These are phyloP conservation scores for Chelidonichthys spinosus DNA, from an alignment of 2,797 vertebrate genomes.

Conservation along the genomic window DNA sequence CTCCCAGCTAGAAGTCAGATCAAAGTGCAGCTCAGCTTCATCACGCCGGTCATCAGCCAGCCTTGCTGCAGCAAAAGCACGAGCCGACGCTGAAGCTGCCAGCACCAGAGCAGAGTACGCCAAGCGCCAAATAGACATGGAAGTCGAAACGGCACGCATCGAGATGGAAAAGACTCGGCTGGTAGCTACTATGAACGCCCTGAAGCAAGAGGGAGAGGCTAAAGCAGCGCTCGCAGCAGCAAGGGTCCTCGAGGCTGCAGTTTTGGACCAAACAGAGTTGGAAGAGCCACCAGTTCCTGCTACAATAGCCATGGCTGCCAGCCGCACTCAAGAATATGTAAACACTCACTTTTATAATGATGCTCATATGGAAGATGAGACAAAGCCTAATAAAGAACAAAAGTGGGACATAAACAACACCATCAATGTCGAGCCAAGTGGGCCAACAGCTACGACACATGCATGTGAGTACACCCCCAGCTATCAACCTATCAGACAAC, in stretches of 20 bases:
- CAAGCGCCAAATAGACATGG: slow-evolving; percentile 10
- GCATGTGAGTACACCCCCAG: too few relatives aligned
- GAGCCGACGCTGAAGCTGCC: slow-evolving; percentile 6
- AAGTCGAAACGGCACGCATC: slow-evolving; percentile 9
- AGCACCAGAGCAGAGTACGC: slow-evolving; percentile 5
- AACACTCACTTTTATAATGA: slow-evolving; percentile 4
- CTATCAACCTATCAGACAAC: too few relatives aligned
- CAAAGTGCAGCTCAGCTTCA: not conserved
- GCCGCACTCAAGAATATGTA: slow-evolving; percentile 10
- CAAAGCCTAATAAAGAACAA: too few relatives aligned
- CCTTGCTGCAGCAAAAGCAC: slow-evolving; percentile 6
- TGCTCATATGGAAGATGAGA: not conserved
- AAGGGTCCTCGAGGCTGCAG: slow-evolving; percentile 6
- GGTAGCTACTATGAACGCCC: slow-evolving; percentile 3
- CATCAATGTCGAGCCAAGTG: too few relatives aligned
- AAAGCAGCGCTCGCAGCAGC: slow-evolving; percentile 5
- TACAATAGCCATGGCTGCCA: not conserved
- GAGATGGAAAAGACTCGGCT: slow-evolving; percentile 4
- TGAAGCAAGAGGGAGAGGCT: slow-evolving; percentile 11
- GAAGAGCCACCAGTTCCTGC: not conserved
- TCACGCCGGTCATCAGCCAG: not conserved
- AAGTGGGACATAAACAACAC: too few relatives aligned
- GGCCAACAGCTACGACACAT: too few relatives aligned
- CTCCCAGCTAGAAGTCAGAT: slow-evolving; percentile 2
- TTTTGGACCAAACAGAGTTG: not conserved